Evolutionary conservation across 2,888 invertebrate species (phyloP).

Genomic region (Thera obeliscata): DNA sequence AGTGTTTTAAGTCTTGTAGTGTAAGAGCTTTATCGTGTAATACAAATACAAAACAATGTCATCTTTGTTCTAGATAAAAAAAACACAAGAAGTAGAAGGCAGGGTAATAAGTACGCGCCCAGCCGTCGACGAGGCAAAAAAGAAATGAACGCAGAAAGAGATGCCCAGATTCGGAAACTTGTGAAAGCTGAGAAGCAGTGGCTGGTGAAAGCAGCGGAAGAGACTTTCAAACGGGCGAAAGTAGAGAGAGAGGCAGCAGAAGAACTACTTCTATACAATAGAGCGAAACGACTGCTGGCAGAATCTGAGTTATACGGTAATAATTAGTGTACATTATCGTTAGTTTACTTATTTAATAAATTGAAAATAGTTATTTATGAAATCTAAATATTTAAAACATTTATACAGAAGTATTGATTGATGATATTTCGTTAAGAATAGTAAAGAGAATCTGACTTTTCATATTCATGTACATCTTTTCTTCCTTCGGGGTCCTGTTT

Average conservation of each 20-base stretch:
- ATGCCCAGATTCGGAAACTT: neutral
- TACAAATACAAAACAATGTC: too few relatives aligned
- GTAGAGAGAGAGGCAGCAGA: conserved; percentile 6
- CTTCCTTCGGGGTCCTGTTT: neutral
- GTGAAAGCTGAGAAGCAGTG: conserved; percentile 5
- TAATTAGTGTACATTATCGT: neutral
- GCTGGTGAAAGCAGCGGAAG: conserved; percentile 5
- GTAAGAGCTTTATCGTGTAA: too few relatives aligned
- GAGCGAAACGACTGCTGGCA: conserved; percentile 9
- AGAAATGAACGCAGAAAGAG: conserved; percentile 1
- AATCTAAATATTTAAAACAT: neutral
- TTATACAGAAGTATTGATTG: neutral
- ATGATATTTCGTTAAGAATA: neutral
- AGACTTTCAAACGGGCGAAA: conserved; percentile 3
- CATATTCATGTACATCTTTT: neutral
- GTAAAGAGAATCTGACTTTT: neutral
- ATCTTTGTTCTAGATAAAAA: conserved; percentile 3
- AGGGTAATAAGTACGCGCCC: neutral
- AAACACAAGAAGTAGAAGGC: neutral
- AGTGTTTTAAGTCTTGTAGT: too few relatives aligned
- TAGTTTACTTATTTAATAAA: neutral
- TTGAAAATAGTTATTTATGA: neutral
- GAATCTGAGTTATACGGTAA: conserved; percentile 4
- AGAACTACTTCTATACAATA: conserved; percentile 4
- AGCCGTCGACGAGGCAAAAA: conserved; percentile 1